Conservation (phyloP, 2,797 vertebrate species). For the Myiotriccus ornatus region DNA sequence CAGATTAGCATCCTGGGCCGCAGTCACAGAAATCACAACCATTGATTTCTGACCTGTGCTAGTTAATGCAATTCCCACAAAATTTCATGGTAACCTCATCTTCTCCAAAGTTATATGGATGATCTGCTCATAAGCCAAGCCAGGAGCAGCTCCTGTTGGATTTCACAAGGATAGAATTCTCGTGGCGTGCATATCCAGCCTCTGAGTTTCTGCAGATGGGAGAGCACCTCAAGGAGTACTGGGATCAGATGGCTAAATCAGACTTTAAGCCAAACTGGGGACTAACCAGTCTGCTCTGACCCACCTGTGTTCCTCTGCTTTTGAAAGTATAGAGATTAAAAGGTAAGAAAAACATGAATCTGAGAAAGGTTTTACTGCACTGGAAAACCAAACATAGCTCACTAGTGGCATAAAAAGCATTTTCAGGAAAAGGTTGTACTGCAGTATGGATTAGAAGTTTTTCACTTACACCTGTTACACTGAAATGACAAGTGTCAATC, state of each 20-base stretch:
- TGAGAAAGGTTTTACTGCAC: background rate
- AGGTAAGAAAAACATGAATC: background rate
- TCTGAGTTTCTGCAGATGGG: background rate
- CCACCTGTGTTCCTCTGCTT: background rate
- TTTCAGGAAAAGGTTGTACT: background rate
- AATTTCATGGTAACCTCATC: background rate
- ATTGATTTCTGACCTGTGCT: background rate
- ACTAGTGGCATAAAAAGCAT: background rate
- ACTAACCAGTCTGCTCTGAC: background rate
- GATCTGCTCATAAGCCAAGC: background rate
- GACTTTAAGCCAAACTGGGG: background rate
- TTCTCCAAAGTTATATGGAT: background rate
- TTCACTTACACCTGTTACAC: background rate
- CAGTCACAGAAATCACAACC: background rate
- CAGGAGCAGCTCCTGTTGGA: background rate
- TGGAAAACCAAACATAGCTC: background rate
- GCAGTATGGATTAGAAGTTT: background rate
- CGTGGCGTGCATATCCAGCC: background rate
- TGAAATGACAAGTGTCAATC: background rate
- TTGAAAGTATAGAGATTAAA: background rate
- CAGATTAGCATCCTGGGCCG: fast-evolving
- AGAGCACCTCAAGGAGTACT: background rate
- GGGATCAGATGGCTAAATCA: background rate
- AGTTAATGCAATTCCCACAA: background rate
- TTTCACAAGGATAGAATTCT: background rate